phyloP scores from a whole-genome alignment of 2,113 vertebrate species.

The Entelurus aequoreus region DNA sequence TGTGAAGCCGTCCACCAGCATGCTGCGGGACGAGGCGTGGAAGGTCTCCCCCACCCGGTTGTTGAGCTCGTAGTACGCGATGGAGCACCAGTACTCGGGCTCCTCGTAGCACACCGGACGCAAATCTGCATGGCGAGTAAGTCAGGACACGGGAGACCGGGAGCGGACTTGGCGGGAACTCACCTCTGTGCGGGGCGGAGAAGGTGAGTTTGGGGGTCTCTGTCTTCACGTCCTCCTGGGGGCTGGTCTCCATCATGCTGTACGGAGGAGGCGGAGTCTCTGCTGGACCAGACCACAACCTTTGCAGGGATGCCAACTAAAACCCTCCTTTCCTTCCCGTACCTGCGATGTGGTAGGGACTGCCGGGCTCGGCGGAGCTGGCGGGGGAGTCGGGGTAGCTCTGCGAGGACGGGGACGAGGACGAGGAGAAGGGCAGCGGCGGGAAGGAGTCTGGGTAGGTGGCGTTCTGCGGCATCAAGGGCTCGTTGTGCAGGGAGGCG shows the following conservation, averaged over 20 bases:
- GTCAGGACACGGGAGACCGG: background rate
- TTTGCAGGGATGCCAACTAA: too few relatives aligned
- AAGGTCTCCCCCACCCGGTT: conserved; percentile 94
- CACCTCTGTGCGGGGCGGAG: conserved; percentile 80
- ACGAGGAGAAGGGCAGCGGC: conserved; percentile 73
- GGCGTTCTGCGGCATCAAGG: conserved; percentile 93
- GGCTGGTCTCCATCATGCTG: conserved; percentile 77
- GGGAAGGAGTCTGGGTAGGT: conserved; percentile 93
- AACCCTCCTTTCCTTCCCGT: background rate
- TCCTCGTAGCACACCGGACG: conserved; percentile 97
- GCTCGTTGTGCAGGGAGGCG: conserved; percentile 86
- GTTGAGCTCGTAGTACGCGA: conserved; percentile 97
- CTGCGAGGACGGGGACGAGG: conserved; percentile 77
- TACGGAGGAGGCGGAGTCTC: conserved; percentile 84
- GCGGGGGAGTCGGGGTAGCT: conserved; percentile 84
- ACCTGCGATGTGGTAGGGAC: conserved; percentile 88
- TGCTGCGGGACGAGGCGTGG: conserved; percentile 88
- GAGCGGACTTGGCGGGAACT: background rate
- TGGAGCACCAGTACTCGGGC: conserved; percentile 94
- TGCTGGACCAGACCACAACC: conserved; percentile 46
- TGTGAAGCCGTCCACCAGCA: conserved; percentile 95
- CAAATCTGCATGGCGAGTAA: conserved; percentile 70
- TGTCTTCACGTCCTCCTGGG: conserved; percentile 74
- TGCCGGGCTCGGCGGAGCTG: conserved; percentile 82
- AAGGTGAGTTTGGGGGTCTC: conserved; percentile 75